A percentile compares a stretch with the other conserved stretches of the same genome.
Evolutionary conservation across 2,113 vertebrate genomes (phyloP).

Genomic region (Lamprotornis superbus): DNA sequence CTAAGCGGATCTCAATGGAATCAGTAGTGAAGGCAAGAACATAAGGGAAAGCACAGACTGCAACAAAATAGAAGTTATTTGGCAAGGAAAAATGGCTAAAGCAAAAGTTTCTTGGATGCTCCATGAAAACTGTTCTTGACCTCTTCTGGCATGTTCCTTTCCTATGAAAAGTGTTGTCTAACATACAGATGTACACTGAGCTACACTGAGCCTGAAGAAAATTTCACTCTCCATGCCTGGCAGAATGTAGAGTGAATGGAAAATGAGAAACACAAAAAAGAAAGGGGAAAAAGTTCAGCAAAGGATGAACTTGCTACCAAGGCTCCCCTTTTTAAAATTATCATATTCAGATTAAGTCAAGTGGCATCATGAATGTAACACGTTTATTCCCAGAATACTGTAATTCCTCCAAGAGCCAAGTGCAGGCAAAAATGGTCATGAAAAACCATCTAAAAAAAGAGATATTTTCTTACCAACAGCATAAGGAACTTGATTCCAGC

Average conservation of each 20-base stretch:
- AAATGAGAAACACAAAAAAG: background rate
- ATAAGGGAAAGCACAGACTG: constrained; percentile 98
- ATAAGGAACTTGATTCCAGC: constrained; percentile 98
- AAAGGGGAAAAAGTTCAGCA: background rate
- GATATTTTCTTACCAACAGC: constrained; percentile 84
- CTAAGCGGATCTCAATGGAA: constrained; percentile 96
- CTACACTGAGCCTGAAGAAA: background rate
- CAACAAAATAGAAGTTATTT: constrained; percentile 1
- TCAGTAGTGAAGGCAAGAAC: constrained; percentile 97
- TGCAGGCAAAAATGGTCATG: background rate
- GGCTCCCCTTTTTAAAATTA: background rate
- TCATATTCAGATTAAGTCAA: background rate
- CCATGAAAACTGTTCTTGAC: background rate
- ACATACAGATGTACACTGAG: background rate
- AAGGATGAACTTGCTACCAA: background rate
- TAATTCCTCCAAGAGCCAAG: background rate
- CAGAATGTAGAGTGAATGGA: background rate
- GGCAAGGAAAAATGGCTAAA: background rate
- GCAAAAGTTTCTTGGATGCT: background rate
- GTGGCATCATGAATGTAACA: background rate
- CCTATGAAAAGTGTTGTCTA: background rate
- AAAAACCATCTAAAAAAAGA: background rate
- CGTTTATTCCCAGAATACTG: background rate
- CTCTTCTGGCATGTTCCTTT: background rate
- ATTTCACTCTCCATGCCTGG: background rate